Base-by-base conservation (phyloP, 1,140 invertebrate species). In the Pseudachorutes palmiensis region DNA sequence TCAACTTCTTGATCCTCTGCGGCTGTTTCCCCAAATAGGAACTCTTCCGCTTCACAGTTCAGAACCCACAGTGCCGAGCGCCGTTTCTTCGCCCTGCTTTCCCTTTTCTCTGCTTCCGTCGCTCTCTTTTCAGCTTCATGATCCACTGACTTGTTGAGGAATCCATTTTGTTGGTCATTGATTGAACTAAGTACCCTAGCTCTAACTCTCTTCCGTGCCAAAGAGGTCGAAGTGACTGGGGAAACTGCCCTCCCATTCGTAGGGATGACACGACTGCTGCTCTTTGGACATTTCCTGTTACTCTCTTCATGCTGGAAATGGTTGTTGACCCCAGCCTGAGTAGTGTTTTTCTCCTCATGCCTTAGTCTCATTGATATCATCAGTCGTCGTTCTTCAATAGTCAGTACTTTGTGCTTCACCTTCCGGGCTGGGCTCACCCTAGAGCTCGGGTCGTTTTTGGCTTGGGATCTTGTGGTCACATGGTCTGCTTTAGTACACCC, bases 1-100 rank as follows among this genome's bases (percentile, higher is more conserved):
- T 70, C 72, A 48, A 73, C 62, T 65, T 73, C 72, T 64, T 71
- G 72, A 49, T 73, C 69, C 29, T 73, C 72, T 45, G 72, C 72
- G 0, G 72, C 72, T 5, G 72, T 73, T 64, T 73, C 72, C 2
- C 72, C 72, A 55, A 73, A 73, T 1, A 73, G 63, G 45, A 73
- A 73, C 26, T 64, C 65, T 31, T 73, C 72, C 2, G 72, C 72
- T 61, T 71, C 72, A 59, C 72, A 73, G 51, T 73, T 73, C 19
- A 73, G 66, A 24, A 73, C 72, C 69, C 69, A 73, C n/a, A 73
- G 59, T 5, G 69, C 72, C 22, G 72, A 73, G 9, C 72, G 49
- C 24, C 72, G 36, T 48, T 73, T 71, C 16, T 51, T 66, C 12
- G 59, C 65, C 41, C 62, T 64, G 2, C 69, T 63, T 16, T 62